Evolutionary conservation across 2,797 vertebrate genomes (phyloP).

Genomic region (Telmatherina bonti): DNA sequence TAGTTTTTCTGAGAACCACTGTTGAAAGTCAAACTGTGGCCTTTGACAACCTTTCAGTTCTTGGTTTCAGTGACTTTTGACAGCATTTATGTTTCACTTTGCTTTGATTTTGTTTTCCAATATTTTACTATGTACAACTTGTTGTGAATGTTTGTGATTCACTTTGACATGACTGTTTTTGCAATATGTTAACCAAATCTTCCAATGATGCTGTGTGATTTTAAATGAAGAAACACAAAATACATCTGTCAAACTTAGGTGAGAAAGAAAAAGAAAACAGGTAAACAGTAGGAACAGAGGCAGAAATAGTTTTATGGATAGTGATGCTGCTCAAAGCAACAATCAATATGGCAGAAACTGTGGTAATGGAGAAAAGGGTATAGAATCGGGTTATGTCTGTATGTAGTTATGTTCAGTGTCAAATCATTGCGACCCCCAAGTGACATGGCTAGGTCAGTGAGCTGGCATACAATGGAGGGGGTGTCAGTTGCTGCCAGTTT

Average conservation of each 20-base stretch:
- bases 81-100: neutral
- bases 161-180: neutral
- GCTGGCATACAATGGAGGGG: conserved; percentile 66
- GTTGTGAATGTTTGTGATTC: neutral
- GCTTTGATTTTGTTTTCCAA: neutral
- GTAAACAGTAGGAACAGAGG: conserved; percentile 17
- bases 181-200: neutral
- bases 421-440: conserved; percentile 49
- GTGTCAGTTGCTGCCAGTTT: conserved; percentile 70
- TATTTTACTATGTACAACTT: neutral
- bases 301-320: conserved; percentile 31
- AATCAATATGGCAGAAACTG: conserved; percentile 23
- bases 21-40: conserved; percentile 18
- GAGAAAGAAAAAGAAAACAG: neutral
- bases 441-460: conserved; percentile 57
- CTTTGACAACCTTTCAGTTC: conserved; percentile 31
- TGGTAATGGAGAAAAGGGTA: conserved; percentile 23
- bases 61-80: conserved; percentile 20
- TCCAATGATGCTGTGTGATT: neutral
- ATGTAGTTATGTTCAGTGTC: conserved; percentile 30
- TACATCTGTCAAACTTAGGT: conserved; percentile 20
- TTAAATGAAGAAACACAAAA: neutral
- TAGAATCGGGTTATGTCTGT: conserved; percentile 25
- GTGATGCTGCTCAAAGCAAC: conserved; percentile 23
- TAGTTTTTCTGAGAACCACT: conserved; percentile 17